Base-by-base conservation (phyloP, 2,797 vertebrate species). In the Phaenicophaeus curvirostris region DNA sequence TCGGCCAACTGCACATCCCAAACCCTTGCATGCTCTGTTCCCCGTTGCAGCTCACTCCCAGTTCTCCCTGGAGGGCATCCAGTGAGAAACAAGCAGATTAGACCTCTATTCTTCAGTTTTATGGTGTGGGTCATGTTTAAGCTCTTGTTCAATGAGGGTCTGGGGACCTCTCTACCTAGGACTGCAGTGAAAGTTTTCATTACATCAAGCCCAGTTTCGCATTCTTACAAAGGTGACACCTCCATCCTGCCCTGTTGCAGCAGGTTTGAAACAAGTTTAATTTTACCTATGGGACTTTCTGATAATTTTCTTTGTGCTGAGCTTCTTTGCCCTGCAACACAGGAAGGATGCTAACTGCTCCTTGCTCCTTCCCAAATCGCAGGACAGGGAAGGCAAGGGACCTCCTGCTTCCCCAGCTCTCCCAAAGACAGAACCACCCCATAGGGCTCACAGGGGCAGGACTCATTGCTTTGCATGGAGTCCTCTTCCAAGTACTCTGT, bases 401-500 rank as follows among this genome's bases (percentile, higher is more conserved):
- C 8, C 39, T 31, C 5, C 15, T 3, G 8, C 42, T 23, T 30
- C 21, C 8, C 33, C 30, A 33, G 42, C 3, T 39, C 9, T 5
- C 20, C 41, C 42, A 44, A 89, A 67, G 6, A 35, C 54, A 71
- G 42, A 68, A 23, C n/a, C 63, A 37, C 16, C 31, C 68, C 31
- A 5, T 0, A 0, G 41, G 44, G 19, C n/a, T 77, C 65, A 21
- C 18, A 58, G 53, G 19, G 25, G 25, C n/a, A 82, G 63, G 4
- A 62, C 28, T 17, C 5, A 3, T 27, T 12, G 12, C 3, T 63
- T 55, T 9, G 21, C 11, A 2, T 6, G 2, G 7, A 6, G 3
- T 77, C 14, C 18, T 66, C 50, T 67, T 35, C 65, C 54, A 37
- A 7, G 6, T 24, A 14, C 3, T 20, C 12, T 1, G 4, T 6